Base-by-base conservation (phyloP, 2,888 invertebrate genomes). In the Melanchra persicariae region DNA sequence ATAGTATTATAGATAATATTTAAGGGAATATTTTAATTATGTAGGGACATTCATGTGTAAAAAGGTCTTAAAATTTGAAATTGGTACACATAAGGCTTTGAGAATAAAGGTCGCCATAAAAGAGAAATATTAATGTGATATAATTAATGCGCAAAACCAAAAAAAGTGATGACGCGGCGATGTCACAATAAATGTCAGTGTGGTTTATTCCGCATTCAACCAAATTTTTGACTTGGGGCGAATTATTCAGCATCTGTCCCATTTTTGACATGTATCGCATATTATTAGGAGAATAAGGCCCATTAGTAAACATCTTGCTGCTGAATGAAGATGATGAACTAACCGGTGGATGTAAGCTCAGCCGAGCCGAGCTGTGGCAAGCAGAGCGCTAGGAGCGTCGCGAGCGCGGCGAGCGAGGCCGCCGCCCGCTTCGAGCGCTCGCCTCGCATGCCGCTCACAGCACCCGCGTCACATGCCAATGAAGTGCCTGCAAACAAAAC, bases 381-480 rank as follows among this genome's bases (percentile, higher is more conserved):
- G 88, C 89, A 84, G 87, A 92, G 86, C 89, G 91, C 89, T 86
- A 91, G 76, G 75, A 94, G 90, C 84, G 92, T 89, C 90, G 92
- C 92, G 89, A 94, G 91, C 91, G 92, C 93, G 91, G 92, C 93
- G 87, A 94, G 93, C 93, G 91, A 89, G 88, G 90, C 91, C 92
- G 89, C 90, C 85, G 92, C 93, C 89, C 92, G 91, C 93, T 83
- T 82, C 86, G 89, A 91, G 91, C 92, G 93, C 93, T 91, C 91
- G 92, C 91, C 93, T 91, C 92, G 93, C 94, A 95, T 95, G 90
- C 93, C 93, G 92, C 92, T 90, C 87, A 87, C 89, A 85, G 82
- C 90, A 84, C 92, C 88, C 91, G 83, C 93, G 93, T 95, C 95
- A 95, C 94, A 95, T 95, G 86, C 91, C 95, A 94, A 77, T 77